Evolutionary conservation across 1,140 invertebrate species (phyloP), one percentile per base, ranked within the genome.

Genomic region (Temnothorax nylanderi): DNA sequence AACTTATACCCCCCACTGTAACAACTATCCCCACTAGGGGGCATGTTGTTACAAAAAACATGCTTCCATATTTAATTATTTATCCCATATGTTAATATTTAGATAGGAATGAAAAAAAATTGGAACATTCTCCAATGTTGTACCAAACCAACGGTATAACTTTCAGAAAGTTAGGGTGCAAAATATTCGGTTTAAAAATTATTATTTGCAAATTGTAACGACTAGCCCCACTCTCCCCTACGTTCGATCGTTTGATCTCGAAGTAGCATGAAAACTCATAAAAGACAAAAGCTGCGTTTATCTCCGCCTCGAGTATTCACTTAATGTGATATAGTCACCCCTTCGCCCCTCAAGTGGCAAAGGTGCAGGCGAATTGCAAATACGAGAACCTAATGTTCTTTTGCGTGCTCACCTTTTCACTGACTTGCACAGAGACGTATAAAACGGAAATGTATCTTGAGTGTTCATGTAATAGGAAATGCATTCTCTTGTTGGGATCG

Each of bases 271-370:
- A 90, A 87, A 54, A 88, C 56, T 47, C 32, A 26, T 64, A 37
- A 91, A 65, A 88, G 89, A 90, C 90, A 88, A 91, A 90, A 87
- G 84, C 64, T 78, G 82, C 90, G 87, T 86, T 91, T 88, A 88
- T 85, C 75, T 47, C 72, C 74, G 81, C 65, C 11, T 78, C 26
- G 54, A 91, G 89, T 87, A 65, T 90, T 88, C 87, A 54, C 87
- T 88, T 91, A 90, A 90, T 75, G 88, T 75, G 71, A 71, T 84
- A 82, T 74, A 86, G 76, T 84, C 86, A 77, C 82, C 67, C 86
- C 81, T 90, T 86, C 56, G 58, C 85, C 32, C 54, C 60, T 74
- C 58, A 84, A 91, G 72, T 81, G 71, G 62, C 69, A 64, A 77
- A 82, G 77, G 82, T 88, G 89, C 37, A 85, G 49, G 32, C 82